A percentile compares a stretch with the other conserved stretches of the same genome.
These are phyloP conservation scores for Sarcophaga bullata DNA, from an alignment of 1,140 invertebrate genomes.

Conservation along the genomic window DNA sequence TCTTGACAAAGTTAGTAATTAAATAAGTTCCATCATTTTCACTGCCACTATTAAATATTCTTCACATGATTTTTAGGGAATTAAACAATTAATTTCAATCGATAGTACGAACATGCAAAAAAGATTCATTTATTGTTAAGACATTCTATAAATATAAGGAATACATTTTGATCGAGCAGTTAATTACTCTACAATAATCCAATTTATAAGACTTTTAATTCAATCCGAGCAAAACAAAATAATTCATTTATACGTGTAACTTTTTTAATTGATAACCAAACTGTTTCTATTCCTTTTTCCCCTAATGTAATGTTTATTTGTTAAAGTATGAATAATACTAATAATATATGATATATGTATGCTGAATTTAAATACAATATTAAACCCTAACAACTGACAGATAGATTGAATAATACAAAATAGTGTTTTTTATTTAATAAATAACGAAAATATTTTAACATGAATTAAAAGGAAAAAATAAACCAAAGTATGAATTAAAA, in stretches of 20 bases:
- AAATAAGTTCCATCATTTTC: background rate
- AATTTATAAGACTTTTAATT: background rate
- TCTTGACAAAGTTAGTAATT: background rate
- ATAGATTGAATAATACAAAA: background rate
- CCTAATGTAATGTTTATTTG: background rate
- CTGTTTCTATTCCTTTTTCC: background rate
- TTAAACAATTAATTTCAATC: background rate
- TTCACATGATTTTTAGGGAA: slow-evolving; percentile 7
- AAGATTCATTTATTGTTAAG: background rate
- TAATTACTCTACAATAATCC: background rate
- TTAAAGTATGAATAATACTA: background rate
- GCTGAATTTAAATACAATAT: background rate
- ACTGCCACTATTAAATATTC: background rate
- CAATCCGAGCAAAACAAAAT: background rate
- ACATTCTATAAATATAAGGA: background rate
- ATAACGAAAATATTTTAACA: slow-evolving; percentile 14
- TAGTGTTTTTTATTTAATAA: background rate
- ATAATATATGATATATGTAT: background rate
- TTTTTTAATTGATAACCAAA: background rate
- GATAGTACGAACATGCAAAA: background rate
- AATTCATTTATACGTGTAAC: background rate
- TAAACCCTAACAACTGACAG: background rate
- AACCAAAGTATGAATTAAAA: background rate
- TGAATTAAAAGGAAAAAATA: background rate
- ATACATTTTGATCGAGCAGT: background rate